phyloP scores from a whole-genome alignment of 2,113 vertebrate genomes.

The Hipposideros armiger region DNA sequence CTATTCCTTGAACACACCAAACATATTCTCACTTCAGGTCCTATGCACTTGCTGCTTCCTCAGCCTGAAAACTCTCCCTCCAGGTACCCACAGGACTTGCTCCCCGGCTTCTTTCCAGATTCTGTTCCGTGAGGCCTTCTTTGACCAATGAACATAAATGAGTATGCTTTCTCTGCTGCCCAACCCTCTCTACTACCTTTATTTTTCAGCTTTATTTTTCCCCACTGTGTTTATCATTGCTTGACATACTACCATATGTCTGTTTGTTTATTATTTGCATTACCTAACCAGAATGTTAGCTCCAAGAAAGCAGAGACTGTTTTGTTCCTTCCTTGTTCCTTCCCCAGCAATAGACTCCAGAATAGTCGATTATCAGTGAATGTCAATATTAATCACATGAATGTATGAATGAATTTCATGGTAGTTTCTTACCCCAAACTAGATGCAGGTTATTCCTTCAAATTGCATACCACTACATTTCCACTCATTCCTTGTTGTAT shows the following conservation, averaged over 20 bases:
- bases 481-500: background rate
- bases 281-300: slow-evolving; percentile 20
- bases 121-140: background rate
- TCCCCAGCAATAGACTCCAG: background rate
- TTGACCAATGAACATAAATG: background rate
- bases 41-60: background rate
- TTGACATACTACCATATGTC: background rate
- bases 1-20: background rate
- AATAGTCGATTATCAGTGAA: background rate
- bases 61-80: background rate
- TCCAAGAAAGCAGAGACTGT: background rate
- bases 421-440: slow-evolving; percentile 21
- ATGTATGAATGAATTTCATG: background rate
- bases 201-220: background rate
- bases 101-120: background rate
- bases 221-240: background rate
- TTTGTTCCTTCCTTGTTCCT: background rate
- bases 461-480: background rate
- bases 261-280: background rate
- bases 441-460: background rate
- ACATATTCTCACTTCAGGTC: background rate
- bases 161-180: background rate
- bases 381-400: background rate
- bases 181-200: background rate
- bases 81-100: background rate